These are phyloP conservation scores for Sesamia inferens DNA, from an alignment of 2,888 invertebrate genomes.

Conservation along the genomic window DNA sequence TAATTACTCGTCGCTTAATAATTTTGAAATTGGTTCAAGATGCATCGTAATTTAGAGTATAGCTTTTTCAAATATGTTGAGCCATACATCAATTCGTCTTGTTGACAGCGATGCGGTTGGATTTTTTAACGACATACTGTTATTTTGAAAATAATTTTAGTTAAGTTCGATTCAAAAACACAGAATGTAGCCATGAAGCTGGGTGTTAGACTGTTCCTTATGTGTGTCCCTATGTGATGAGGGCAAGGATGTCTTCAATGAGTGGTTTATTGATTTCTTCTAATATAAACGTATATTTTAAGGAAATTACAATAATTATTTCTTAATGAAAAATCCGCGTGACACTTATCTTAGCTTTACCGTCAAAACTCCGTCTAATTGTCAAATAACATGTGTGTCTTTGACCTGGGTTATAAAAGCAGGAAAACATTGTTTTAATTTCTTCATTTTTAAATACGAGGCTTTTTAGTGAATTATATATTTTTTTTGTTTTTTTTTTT, in stretches of 20 bases:
- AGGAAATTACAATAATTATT: too few species aligned
- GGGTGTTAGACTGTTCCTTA: neutral
- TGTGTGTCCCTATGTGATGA: neutral
- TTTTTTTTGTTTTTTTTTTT: too few species aligned
- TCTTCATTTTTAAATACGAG: too few species aligned
- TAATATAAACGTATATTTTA: too few species aligned
- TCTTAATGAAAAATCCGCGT: too few species aligned
- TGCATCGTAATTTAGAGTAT: neutral
- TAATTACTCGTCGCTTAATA: constrained; percentile 42
- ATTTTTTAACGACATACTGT: neutral
- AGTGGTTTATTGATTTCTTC: neutral
- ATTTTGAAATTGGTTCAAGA: constrained; percentile 18
- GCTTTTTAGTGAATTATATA: too few species aligned
- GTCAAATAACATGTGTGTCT: too few species aligned
- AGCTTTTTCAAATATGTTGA: neutral
- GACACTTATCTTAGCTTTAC: too few species aligned
- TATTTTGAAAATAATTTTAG: neutral
- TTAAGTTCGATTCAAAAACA: neutral
- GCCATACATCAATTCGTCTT: neutral
- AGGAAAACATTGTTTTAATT: too few species aligned
- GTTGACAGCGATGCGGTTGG: neutral
- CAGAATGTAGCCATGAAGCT: neutral
- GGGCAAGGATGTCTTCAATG: too few species aligned
- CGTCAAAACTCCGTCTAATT: too few species aligned
- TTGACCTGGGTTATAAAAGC: too few species aligned